Evolutionary conservation across 2,113 vertebrate species (phyloP), one percentile per base, ranked within the genome.

Genomic region (Mungos mungo): DNA sequence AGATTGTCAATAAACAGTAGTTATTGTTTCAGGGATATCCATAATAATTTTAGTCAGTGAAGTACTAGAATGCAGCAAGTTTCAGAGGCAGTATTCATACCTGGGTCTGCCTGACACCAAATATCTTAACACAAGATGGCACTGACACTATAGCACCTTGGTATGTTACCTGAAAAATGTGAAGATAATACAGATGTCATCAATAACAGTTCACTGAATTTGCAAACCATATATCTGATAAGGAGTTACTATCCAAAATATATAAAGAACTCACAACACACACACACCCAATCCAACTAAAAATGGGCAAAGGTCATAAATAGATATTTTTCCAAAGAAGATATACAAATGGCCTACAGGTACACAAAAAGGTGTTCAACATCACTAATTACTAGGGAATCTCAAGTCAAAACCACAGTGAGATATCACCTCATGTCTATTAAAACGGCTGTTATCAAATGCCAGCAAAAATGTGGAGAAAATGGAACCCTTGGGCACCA

Each of bases 41-140:
- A 92, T 88, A 92, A 92, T 60, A 92, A 88, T 88, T 83, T 52
- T 50, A 27, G 41, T 63, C 35, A 92, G 47, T 21, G 35, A 88
- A 92, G 41, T 18, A 31, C 29, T 95, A 69, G 1, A 88, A 76
- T 69, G 29, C 21, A 88, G 57, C 38, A 68, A n/a, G 74, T 69
- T 91, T 82, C 47, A 90, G 54, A 86, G 11, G 12, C 16, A 87
- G 66, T 81, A 87, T 68, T 82, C 16, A 16, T 41, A 72, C 54
- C 6, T 50, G 7, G 27, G 50, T 77, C 60, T 35, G 2, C 38
- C 50, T 47, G 33, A 77, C 15, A 69, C 33, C 57, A 87, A 68
- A 82, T 23, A 94, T 38, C 66, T 66, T 91, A 87, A 52, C 47
- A 88, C 13, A 84, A 87, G n/a, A 91, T 63, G 50, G 50, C 18